Evolutionary conservation across 2,113 vertebrate species (phyloP).

Genomic region (Prionailurus viverrinus): DNA sequence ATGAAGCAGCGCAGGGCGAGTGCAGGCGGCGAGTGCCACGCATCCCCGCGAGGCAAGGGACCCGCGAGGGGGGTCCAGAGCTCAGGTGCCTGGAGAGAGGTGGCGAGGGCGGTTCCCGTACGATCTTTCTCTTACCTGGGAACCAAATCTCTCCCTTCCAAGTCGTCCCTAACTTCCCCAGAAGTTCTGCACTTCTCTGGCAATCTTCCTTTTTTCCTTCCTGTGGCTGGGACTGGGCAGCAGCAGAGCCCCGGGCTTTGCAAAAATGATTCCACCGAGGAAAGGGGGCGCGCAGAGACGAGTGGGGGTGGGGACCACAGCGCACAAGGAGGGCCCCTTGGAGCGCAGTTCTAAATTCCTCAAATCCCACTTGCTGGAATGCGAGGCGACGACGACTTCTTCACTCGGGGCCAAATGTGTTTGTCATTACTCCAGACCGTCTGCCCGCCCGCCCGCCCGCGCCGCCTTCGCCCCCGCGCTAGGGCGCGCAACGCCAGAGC

Average conservation of each 20-base stretch:
- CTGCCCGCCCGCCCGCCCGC: conserved; percentile 1
- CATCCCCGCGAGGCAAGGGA: not conserved
- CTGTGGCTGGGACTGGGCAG: not conserved
- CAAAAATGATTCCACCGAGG: not conserved
- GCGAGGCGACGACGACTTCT: conserved; percentile 85
- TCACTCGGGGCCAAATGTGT: conserved; percentile 90
- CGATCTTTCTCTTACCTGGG: conserved; percentile 66
- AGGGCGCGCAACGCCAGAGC: not conserved
- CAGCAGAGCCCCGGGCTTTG: not conserved
- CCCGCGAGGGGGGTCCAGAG: no score
- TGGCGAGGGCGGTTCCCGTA: not conserved
- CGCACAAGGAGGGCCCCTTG: conserved; percentile 58
- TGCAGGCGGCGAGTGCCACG: not conserved
- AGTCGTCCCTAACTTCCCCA: not conserved
- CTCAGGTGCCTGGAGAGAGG: no score
- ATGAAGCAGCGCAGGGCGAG: not conserved
- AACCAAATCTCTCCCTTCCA: not conserved
- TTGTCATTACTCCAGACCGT: conserved; percentile 90
- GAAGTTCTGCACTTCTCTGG: not conserved
- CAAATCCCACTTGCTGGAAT: conserved; percentile 87
- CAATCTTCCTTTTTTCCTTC: not conserved
- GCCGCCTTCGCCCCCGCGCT: conserved; percentile 60
- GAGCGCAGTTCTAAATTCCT: conserved; percentile 78
- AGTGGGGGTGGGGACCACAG: conserved; percentile 14
- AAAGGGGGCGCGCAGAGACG: not conserved